phyloP scores from a whole-genome alignment of 2,888 invertebrate genomes.

The Plebejus anna region DNA sequence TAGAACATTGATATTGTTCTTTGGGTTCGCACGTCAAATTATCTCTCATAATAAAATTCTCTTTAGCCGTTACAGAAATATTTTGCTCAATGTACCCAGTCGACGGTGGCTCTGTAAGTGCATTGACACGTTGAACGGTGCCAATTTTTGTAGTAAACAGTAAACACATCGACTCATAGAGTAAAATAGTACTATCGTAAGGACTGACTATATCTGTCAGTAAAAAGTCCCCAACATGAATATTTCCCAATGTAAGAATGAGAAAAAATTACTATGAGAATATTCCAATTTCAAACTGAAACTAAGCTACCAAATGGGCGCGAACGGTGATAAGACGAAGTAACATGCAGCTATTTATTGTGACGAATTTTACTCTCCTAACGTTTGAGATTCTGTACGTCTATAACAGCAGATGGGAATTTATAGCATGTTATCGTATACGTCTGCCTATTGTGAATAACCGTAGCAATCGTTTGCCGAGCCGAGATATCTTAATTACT shows the following conservation, averaged over 20 bases:
- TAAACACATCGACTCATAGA: neutral
- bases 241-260: neutral
- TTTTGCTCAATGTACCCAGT: neutral
- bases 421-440: no score
- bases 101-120: neutral
- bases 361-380: no score
- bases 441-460: no score
- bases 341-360: no score
- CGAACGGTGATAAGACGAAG: no score
- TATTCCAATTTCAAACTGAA: no score
- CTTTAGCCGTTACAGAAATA: neutral
- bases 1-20: constrained; percentile 6
- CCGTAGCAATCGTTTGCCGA: no score
- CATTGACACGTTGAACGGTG: neutral
- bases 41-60: neutral
- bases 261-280: neutral
- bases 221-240: neutral
- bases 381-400: no score
- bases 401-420: no score
- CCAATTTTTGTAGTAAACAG: constrained; percentile 15
- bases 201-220: neutral
- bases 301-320: no score
- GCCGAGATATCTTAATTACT: no score
- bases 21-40: neutral
- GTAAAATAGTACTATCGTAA: neutral